These are phyloP conservation scores for Noturus placidus DNA, from an alignment of 2,113 vertebrate genomes.

Conservation along the genomic window DNA sequence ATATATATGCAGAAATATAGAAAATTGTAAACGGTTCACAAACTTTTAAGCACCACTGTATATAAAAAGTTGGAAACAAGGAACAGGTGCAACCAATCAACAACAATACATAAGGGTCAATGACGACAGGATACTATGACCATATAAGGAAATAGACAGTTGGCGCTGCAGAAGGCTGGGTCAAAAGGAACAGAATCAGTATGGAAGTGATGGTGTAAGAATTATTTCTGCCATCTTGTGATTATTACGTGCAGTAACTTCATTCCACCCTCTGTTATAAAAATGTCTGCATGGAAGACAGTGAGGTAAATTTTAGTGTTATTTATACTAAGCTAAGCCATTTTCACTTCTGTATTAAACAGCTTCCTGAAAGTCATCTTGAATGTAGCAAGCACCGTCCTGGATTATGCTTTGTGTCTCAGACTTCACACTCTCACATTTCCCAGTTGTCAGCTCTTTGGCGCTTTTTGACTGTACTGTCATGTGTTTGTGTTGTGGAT, in stretches of 20 bases:
- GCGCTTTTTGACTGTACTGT: background rate
- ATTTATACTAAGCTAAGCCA: background rate
- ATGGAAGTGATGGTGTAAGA: background rate
- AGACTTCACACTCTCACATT: slow-evolving; percentile 9
- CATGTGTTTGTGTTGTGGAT: background rate
- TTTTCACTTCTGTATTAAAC: slow-evolving; percentile 57
- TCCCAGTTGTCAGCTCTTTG: slow-evolving; percentile 23
- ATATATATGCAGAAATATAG: too few relatives aligned
- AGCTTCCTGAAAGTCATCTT: slow-evolving; percentile 41
- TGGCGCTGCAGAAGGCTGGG: background rate
- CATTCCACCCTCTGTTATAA: background rate
- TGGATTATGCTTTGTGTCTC: slow-evolving; percentile 42
- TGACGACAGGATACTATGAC: background rate
- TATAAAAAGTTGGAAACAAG: background rate
- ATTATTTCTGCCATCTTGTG: background rate
- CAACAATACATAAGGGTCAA: background rate
- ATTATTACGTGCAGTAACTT: background rate
- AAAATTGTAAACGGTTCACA: too few relatives aligned
- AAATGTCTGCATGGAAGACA: background rate
- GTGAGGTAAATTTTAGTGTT: background rate
- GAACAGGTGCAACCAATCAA: background rate
- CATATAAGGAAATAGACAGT: background rate
- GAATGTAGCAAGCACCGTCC: slow-evolving; percentile 14
- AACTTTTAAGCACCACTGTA: too few relatives aligned
- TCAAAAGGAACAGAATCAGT: background rate